Evolutionary conservation across 2,888 invertebrate genomes (phyloP).

Genomic region (Drosophila phalerata): DNA sequence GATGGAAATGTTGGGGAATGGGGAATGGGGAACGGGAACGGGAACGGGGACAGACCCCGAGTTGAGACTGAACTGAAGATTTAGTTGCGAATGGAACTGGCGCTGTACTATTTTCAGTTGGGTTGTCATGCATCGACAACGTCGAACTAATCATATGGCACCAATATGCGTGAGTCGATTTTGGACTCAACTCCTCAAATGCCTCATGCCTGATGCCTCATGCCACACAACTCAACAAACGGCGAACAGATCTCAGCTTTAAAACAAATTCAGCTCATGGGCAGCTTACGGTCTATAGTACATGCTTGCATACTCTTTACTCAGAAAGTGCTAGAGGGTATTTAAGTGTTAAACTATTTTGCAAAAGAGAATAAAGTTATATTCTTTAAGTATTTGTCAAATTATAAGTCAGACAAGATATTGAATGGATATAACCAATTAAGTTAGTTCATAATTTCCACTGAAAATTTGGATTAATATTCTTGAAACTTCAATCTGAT

Average conservation of each 20-base stretch:
- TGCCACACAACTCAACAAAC: conserved; percentile 17
- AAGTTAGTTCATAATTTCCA: neutral
- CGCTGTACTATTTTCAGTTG: conserved; percentile 57
- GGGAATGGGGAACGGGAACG: neutral
- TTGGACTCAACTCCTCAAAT: conserved; percentile 34
- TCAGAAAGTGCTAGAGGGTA: neutral
- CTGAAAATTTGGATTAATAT: neutral
- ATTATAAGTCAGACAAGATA: neutral
- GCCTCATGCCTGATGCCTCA: conserved; percentile 10
- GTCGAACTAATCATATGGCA: conserved; percentile 78
- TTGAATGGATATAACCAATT: no score
- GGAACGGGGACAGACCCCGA: conserved; percentile 6
- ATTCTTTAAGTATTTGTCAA: no score
- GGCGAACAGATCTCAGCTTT: conserved; percentile 10
- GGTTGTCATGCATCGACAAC: conserved; percentile 73
- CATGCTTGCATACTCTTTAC: conserved; percentile 24
- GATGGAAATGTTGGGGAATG: neutral
- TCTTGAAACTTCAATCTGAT: neutral
- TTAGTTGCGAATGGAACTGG: conserved; percentile 54
- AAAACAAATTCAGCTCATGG: conserved; percentile 21
- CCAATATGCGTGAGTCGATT: conserved; percentile 71
- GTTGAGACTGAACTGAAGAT: conserved; percentile 35
- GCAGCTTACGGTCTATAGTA: conserved; percentile 19
- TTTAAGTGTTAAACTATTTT: neutral
- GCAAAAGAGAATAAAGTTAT: no score